Evolutionary conservation across 2,888 invertebrate genomes (phyloP).

Genomic region (Napeogenes sylphis): DNA sequence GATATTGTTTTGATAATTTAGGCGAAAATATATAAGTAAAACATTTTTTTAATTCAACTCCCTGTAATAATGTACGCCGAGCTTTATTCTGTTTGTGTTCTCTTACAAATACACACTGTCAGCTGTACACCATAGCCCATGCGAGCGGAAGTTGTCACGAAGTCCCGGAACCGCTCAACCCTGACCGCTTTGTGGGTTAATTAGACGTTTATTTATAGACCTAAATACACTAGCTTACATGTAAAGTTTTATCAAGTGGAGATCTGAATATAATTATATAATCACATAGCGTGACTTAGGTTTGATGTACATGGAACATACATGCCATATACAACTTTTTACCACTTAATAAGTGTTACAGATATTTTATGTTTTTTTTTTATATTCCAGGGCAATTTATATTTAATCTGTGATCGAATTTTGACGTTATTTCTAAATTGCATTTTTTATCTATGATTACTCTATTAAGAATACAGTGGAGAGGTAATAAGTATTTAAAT

Average conservation of each 20-base stretch:
- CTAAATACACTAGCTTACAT: constrained; percentile 15
- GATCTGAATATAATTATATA: neutral
- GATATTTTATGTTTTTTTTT: neutral
- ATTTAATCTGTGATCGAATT: neutral
- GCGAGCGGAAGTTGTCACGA: constrained; percentile 3
- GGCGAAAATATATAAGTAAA: too few relatives aligned
- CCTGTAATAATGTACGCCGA: neutral
- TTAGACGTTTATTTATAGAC: constrained; percentile 25
- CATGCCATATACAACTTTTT: too few relatives aligned
- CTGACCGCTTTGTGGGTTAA: constrained; percentile 31
- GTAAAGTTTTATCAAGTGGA: constrained; percentile 8
- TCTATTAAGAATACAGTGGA: constrained; percentile 11
- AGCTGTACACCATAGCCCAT: neutral
- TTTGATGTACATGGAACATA: neutral
- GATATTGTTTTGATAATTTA: too few relatives aligned
- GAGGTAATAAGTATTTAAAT: constrained; percentile 13
- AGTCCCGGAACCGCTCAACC: constrained; percentile 29
- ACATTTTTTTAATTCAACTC: too few relatives aligned
- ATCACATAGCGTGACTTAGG: neutral
- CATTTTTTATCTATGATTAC: neutral
- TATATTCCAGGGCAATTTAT: neutral
- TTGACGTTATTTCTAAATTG: neutral
- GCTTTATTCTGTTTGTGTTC: neutral
- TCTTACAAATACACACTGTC: constrained; percentile 2
- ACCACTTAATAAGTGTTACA: too few relatives aligned